Conservation (phyloP, 2,113 vertebrate genomes). For the Pongo abelii region DNA sequence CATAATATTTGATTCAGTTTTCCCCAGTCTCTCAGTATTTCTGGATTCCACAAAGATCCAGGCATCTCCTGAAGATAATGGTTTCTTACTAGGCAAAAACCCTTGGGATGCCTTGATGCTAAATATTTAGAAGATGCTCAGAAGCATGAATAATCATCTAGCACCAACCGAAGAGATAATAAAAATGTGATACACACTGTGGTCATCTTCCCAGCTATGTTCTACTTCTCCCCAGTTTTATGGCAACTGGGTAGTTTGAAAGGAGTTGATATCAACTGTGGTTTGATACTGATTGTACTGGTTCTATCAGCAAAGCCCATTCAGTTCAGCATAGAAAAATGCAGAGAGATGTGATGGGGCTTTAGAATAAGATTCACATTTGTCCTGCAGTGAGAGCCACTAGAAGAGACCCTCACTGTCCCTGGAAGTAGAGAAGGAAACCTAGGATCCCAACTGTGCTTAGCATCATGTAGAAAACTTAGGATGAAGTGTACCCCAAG, state of each 20-base stretch:
- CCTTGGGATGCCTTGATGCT: background rate
- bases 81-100: background rate
- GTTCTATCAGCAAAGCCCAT: background rate
- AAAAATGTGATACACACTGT: fast-evolving
- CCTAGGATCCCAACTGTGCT: fast-evolving
- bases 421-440: background rate
- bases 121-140: background rate
- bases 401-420: background rate
- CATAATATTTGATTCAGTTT: background rate
- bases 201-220: background rate
- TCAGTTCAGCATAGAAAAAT: background rate
- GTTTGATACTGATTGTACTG: background rate
- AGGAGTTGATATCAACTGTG: background rate
- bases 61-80: background rate
- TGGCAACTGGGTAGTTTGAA: background rate
- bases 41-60: background rate
- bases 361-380: background rate
- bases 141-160: background rate
- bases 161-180: background rate
- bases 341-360: background rate
- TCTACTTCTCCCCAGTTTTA: background rate
- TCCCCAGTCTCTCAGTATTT: background rate
- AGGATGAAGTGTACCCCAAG: background rate
- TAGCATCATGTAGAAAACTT: fast-evolving
- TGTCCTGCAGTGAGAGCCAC: background rate